Conservation (phyloP, 2,113 vertebrate species). For the Dryoscopus gambensis region DNA sequence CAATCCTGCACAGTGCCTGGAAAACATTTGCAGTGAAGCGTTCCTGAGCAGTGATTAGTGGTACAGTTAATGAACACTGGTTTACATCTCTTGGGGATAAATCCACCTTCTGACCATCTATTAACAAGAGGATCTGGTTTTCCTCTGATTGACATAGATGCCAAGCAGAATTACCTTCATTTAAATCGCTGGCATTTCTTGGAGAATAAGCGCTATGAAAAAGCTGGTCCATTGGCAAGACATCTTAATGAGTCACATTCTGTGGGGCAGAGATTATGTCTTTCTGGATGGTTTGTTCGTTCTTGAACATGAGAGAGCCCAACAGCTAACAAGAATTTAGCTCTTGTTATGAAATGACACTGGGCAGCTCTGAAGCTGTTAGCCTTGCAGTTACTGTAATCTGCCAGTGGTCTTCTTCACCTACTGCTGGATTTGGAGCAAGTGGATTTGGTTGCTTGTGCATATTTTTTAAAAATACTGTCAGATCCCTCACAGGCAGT, state of each 20-base stretch:
- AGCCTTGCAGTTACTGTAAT: neutral
- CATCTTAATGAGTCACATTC: neutral
- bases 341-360: neutral
- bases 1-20: neutral
- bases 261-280: neutral
- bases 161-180: neutral
- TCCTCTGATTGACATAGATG: neutral
- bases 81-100: neutral
- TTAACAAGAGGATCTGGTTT: neutral
- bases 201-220: neutral
- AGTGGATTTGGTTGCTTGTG: neutral
- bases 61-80: neutral
- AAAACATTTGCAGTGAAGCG: accelerated
- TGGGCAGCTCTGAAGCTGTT: neutral
- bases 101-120: neutral
- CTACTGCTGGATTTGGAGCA: neutral
- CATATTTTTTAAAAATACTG: neutral
- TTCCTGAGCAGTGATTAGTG: neutral
- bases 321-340: neutral
- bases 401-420: neutral
- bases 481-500: neutral
- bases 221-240: neutral
- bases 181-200: neutral
- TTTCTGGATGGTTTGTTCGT: neutral
- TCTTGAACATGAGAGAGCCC: neutral